Conservation (phyloP, 1,140 invertebrate species). For the Solenopsis fugax region DNA sequence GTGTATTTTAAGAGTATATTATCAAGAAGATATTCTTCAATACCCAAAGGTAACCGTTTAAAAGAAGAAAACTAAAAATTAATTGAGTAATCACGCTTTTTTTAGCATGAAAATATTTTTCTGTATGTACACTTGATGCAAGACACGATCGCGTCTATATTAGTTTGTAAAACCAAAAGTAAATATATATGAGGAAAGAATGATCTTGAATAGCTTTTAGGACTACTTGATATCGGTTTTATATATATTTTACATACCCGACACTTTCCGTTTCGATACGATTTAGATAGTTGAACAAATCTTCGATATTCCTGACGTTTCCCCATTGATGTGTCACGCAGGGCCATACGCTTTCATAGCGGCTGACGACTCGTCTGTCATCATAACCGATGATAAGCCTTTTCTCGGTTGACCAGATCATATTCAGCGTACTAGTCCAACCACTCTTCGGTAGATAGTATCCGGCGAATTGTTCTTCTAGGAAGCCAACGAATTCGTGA, state of each 20-base stretch:
- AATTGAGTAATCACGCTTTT: too few species aligned
- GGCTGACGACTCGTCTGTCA: slow-evolving; percentile 79
- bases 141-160: background rate
- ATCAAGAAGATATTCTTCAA: too few species aligned
- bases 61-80: too few species aligned
- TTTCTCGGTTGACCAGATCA: slow-evolving; percentile 86
- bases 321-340: slow-evolving; percentile 88
- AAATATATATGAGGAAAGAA: background rate
- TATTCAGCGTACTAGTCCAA: slow-evolving; percentile 85
- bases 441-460: slow-evolving; percentile 84
- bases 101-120: too few species aligned
- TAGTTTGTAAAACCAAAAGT: background rate
- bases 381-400: slow-evolving; percentile 89
- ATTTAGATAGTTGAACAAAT: slow-evolving; percentile 86
- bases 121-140: background rate
- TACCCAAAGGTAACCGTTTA: too few species aligned
- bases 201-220: background rate
- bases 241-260: slow-evolving; percentile 17
- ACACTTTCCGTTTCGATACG: slow-evolving; percentile 75
- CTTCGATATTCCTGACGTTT: slow-evolving; percentile 86
- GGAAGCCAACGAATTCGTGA: slow-evolving; percentile 84
- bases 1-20: too few species aligned
- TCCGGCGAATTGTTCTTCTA: slow-evolving; percentile 86
- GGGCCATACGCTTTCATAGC: slow-evolving; percentile 81
- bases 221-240: background rate